These are phyloP conservation scores for Pristionchus mayeri DNA, from an alignment of 2,888 invertebrate genomes.

Conservation along the genomic window DNA sequence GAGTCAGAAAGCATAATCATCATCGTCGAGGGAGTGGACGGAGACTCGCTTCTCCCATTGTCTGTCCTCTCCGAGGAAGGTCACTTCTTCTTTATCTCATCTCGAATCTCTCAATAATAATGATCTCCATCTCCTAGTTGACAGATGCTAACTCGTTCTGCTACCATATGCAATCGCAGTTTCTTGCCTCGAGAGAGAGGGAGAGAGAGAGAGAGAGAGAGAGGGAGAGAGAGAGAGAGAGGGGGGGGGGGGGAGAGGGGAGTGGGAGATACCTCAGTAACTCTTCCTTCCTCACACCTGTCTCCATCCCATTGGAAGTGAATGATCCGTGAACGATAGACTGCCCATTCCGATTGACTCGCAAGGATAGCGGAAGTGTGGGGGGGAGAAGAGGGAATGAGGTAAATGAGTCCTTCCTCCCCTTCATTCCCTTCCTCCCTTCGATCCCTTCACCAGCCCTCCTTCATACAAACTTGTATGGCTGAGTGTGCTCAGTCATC, in stretches of 20 bases:
- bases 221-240: background rate
- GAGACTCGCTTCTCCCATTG: background rate
- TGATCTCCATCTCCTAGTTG: slow-evolving; percentile 8
- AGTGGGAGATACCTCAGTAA: background rate
- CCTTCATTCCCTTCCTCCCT: background rate
- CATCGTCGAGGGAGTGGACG: background rate
- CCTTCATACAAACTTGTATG: slow-evolving; percentile 40
- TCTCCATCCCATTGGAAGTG: slow-evolving; percentile 15
- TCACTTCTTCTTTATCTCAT: slow-evolving; percentile 7
- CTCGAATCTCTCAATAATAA: slow-evolving; percentile 25
- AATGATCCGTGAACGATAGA: background rate
- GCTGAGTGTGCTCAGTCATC: background rate
- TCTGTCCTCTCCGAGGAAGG: background rate
- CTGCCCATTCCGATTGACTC: background rate
- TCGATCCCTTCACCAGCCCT: background rate
- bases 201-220: background rate
- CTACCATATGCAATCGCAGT: slow-evolving; percentile 32
- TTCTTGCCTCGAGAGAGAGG: background rate
- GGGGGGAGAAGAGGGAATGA: background rate
- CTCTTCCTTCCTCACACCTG: background rate
- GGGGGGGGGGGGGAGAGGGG: no score
- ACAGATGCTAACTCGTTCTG: slow-evolving; percentile 40
- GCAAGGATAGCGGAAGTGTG: slow-evolving; percentile 4
- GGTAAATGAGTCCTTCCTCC: background rate
- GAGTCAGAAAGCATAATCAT: background rate